phyloP scores from a whole-genome alignment of 2,888 invertebrate species.

The Patella ulyssiponensis region DNA sequence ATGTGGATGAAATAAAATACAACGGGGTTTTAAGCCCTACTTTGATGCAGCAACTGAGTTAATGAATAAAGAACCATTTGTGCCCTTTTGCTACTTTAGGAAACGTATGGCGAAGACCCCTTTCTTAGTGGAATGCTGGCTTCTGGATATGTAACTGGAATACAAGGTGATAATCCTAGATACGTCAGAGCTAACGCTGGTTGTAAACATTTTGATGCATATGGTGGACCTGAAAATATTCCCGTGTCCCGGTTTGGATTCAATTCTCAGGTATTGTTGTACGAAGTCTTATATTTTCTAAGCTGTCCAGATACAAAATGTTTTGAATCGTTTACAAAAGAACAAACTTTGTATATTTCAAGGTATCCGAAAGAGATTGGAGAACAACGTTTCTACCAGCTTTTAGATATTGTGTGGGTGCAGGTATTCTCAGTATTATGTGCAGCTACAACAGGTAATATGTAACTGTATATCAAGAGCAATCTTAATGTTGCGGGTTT shows the following conservation, averaged over 20 bases:
- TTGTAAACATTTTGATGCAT: slow-evolving; percentile 69
- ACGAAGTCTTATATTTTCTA: not conserved
- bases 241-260: slow-evolving; percentile 59
- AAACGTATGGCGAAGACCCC: slow-evolving; percentile 71
- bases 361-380: slow-evolving; percentile 65
- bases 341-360: not conserved
- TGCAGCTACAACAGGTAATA: slow-evolving; percentile 66
- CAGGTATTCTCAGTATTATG: slow-evolving; percentile 65
- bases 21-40: no score
- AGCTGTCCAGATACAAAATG: not conserved
- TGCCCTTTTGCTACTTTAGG: slow-evolving; percentile 43
- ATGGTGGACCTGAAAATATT: slow-evolving; percentile 69
- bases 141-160: slow-evolving; percentile 59
- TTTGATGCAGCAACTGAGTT: no score
- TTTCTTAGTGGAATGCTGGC: slow-evolving; percentile 61
- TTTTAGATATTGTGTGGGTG: slow-evolving; percentile 65
- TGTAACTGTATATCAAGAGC: not conserved
- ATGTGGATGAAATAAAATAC: no score
- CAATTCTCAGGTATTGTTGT: slow-evolving; percentile 53
- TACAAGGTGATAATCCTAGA: slow-evolving; percentile 64
- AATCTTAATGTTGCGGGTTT: not conserved
- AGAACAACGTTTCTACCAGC: slow-evolving; percentile 65
- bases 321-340: not conserved
- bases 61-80: not conserved
- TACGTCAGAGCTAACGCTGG: slow-evolving; percentile 67